Base-by-base conservation (phyloP, 2,113 vertebrate species). In the Plecotus auritus region DNA sequence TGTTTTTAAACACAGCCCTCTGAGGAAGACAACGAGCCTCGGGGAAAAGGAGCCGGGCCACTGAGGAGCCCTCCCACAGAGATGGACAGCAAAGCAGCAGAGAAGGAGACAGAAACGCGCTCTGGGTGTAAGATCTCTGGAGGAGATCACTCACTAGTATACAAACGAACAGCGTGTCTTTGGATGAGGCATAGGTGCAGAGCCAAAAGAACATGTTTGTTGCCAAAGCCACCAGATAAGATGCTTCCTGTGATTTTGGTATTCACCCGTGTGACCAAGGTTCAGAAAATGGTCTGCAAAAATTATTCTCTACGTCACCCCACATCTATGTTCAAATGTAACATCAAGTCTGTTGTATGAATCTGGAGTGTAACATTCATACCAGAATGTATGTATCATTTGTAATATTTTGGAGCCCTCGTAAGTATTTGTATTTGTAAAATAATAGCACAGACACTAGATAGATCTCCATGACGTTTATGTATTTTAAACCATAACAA, bases 371-470 rank as follows among this genome's bases (percentile, higher is more conserved):
- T 54, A 61, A n/a, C 81, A 78, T 94, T 89, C 70, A 77, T 78
- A 49, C 9, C 35, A 82, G 61, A 51, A 66, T 56, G 5, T 81
- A 8, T 93, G 16, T 90, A 51, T 77, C 85, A 64, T 74, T 94
- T 95, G 40, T 78, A 90, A 47, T 95, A 84, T 80, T 87, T 81
- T 93, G 80, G 89, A 93, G n/a, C 64, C 49, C 10, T 85, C 73
- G 51, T 82, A 78, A 80, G 40, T 64, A 42, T 91, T 84, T 84
- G 28, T 78, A 77, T 93, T 82, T 96, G 69, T 92, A 69, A 81
- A 80, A n/a, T 40, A 89, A 96, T 45, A 91, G 82, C 93, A 94
- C 28, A 97, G 67, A 49, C 3, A 73, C 30, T 35, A 51, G 18
- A 17, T 40, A 91, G 54, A 59, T 49, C 74, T 54, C 56, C 40